These are phyloP conservation scores for Siderastrea siderea DNA, from an alignment of 92 coral and sea anemone genomes.

Conservation along the genomic window DNA sequence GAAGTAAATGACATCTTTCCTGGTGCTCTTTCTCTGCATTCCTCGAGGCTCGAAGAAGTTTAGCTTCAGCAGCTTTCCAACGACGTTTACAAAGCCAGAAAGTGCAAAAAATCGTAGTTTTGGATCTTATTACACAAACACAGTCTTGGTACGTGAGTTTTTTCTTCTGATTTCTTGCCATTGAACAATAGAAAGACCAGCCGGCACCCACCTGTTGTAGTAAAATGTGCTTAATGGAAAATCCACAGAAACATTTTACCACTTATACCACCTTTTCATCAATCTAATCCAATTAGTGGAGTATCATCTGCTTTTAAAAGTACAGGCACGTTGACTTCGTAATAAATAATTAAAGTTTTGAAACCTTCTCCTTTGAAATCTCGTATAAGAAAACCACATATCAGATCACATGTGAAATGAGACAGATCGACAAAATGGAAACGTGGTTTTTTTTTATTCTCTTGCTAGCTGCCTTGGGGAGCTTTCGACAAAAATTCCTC, in stretches of 20 bases:
- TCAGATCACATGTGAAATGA: constrained; percentile 6
- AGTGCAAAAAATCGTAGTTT: no score
- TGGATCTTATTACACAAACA: no score
- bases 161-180: no score
- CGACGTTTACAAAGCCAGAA: no score
- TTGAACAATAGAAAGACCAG: background rate
- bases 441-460: background rate
- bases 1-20: no score
- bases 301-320: background rate
- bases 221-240: no score
- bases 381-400: constrained; percentile 7
- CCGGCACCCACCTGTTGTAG: background rate
- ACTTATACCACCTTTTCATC: no score
- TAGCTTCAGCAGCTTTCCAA: no score
- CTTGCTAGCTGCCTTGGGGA: background rate
- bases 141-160: no score
- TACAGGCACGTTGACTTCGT: background rate
- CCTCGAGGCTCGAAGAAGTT: no score
- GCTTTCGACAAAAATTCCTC: constrained; percentile 30
- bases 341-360: constrained; percentile 34
- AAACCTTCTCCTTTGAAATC: background rate
- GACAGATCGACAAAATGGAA: constrained; percentile 27
- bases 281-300: background rate
- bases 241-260: no score
- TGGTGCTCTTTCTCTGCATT: no score